These are phyloP conservation scores for Fratercula arctica DNA, from an alignment of 2,797 vertebrate genomes.

Conservation along the genomic window DNA sequence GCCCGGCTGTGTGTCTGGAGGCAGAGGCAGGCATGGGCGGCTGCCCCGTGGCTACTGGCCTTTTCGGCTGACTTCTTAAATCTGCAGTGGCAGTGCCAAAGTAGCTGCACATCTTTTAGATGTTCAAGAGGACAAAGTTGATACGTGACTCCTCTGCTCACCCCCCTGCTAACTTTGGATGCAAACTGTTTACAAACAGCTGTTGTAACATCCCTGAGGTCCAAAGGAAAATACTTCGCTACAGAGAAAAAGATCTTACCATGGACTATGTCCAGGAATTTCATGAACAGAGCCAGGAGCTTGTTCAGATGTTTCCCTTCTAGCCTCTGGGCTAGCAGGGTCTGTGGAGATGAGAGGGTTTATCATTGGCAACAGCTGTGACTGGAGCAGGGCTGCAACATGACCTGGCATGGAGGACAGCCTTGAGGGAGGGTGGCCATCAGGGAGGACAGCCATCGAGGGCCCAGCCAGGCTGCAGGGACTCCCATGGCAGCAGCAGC, in stretches of 20 bases:
- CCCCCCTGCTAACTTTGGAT: constrained; percentile 50
- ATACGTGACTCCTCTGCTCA: constrained; percentile 6
- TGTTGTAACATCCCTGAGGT: constrained; percentile 60
- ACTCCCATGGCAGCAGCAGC: background rate
- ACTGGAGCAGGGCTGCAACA: background rate
- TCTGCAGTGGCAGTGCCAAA: background rate
- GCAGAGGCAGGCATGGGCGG: background rate
- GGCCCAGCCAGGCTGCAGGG: background rate
- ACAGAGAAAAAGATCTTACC: constrained; percentile 44
- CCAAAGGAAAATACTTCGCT: constrained; percentile 39
- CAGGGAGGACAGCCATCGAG: accelerated
- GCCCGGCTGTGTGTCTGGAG: background rate
- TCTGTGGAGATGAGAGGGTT: constrained; percentile 1
- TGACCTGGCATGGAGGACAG: background rate
- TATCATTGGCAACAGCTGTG: background rate
- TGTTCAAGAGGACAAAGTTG: constrained; percentile 36
- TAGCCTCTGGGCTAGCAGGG: background rate
- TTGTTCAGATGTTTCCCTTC: constrained; percentile 49
- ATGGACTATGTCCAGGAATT: constrained; percentile 62
- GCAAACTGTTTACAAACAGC: constrained; percentile 69
- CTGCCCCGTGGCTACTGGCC: constrained; percentile 1
- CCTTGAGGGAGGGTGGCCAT: background rate
- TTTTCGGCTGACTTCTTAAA: background rate
- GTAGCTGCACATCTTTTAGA: constrained; percentile 38
- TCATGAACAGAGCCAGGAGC: background rate